Conservation (phyloP, 1,140 invertebrate genomes). For the Heterodera schachtii region DNA sequence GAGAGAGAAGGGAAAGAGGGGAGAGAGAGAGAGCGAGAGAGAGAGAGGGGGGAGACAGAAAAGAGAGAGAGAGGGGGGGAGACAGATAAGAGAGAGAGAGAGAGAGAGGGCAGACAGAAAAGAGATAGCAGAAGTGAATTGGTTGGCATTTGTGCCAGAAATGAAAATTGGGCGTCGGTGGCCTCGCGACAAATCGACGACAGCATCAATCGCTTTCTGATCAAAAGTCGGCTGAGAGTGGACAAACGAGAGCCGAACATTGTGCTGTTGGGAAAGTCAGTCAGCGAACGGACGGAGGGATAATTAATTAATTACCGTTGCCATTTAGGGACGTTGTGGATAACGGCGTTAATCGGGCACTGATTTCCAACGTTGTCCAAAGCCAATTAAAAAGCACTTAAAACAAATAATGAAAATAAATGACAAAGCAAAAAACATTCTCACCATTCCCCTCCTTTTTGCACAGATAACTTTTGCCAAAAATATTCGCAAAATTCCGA, state of each 20-base stretch:
- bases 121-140: neutral
- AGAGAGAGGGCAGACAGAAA: no score
- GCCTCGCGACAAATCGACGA: constrained; percentile 58
- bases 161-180: constrained; percentile 45
- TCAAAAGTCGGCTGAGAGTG: constrained; percentile 50
- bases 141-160: constrained; percentile 40
- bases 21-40: no score
- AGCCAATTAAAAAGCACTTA: constrained; percentile 1
- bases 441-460: neutral
- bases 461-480: constrained; percentile 20
- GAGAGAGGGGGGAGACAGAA: no score
- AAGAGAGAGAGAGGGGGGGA: no score
- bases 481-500: constrained; percentile 11
- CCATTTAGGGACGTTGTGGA: constrained; percentile 49
- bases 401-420: neutral
- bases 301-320: neutral
- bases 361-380: constrained; percentile 46
- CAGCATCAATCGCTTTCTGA: constrained; percentile 54
- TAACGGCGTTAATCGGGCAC: constrained; percentile 56
- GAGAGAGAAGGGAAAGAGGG: no score
- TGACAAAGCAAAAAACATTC: no score
- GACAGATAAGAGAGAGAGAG: no score
- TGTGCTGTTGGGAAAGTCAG: constrained; percentile 40
- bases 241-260: constrained; percentile 55
- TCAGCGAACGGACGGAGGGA: neutral